Conservation (phyloP, 2,888 invertebrate species). For the Trissolcus japonicus region DNA sequence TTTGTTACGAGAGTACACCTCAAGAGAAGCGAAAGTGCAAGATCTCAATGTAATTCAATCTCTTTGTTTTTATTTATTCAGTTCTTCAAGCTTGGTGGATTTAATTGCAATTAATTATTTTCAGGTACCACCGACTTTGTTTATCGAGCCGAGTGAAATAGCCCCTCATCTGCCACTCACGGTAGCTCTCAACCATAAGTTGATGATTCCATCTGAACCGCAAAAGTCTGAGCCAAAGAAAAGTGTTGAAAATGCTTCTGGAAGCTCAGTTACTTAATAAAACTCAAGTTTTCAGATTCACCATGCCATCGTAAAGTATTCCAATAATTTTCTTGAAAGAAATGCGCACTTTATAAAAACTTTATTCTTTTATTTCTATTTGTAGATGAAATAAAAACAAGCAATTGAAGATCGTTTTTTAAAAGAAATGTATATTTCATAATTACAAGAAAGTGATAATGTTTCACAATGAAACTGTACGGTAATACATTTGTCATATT, state of each 20-base stretch:
- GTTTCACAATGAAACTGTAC: conserved; percentile 36
- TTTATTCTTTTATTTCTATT: conserved; percentile 8
- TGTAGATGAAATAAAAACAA: conserved; percentile 11
- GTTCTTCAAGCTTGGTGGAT: neutral
- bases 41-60: conserved; percentile 80
- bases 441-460: conserved; percentile 40
- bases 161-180: conserved; percentile 81
- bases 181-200: conserved; percentile 76
- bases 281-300: neutral
- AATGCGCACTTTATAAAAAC: neutral
- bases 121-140: conserved; percentile 79
- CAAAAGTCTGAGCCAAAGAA: conserved; percentile 7
- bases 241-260: conserved; percentile 18
- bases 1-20: conserved; percentile 89
- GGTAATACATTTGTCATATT: conserved; percentile 23
- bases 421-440: conserved; percentile 35
- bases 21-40: conserved; percentile 84
- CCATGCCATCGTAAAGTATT: too few species aligned
- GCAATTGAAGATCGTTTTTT: conserved; percentile 7
- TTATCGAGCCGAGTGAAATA: conserved; percentile 83
- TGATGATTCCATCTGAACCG: conserved; percentile 65
- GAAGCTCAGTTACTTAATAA: conserved; percentile 43
- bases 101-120: conserved; percentile 25
- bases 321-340: neutral
- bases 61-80: neutral